Conservation (phyloP, 2,113 vertebrate genomes). For the Dromas ardeola region DNA sequence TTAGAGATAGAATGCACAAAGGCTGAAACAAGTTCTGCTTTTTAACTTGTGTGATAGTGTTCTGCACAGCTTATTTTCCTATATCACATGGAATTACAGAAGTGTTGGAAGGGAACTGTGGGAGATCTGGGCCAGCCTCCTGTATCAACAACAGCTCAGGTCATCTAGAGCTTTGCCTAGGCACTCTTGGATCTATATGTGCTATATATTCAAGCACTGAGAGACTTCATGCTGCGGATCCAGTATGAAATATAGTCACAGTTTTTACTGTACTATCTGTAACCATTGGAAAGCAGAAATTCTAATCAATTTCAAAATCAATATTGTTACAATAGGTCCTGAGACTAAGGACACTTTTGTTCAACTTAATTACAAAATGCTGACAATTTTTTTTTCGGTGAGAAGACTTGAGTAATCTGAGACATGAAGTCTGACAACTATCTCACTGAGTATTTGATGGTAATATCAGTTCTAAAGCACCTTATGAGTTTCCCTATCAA, state of each 20-base stretch:
- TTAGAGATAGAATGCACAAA: neutral
- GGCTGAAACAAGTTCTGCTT: neutral
- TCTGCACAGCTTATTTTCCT: neutral
- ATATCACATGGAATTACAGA: neutral
- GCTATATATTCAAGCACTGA: neutral
- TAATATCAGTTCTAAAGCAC: neutral
- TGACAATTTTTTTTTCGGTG: neutral
- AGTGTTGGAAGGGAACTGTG: neutral
- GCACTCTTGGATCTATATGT: neutral
- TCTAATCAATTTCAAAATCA: neutral
- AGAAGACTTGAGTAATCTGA: neutral
- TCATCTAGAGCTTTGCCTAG: too few species aligned
- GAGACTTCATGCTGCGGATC: neutral
- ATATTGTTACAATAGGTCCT: neutral
- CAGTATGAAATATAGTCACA: neutral
- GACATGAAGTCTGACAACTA: neutral
- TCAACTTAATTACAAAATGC: neutral
- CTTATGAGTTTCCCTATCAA: neutral
- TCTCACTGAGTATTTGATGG: neutral
- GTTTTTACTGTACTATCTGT: neutral
- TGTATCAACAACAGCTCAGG: neutral
- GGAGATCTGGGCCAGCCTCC: neutral
- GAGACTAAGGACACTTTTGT: neutral
- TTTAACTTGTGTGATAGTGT: neutral
- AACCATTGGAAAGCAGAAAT: neutral